These are phyloP conservation scores for Protosalanx chinensis DNA, from an alignment of 2,797 vertebrate species.

Conservation along the genomic window DNA sequence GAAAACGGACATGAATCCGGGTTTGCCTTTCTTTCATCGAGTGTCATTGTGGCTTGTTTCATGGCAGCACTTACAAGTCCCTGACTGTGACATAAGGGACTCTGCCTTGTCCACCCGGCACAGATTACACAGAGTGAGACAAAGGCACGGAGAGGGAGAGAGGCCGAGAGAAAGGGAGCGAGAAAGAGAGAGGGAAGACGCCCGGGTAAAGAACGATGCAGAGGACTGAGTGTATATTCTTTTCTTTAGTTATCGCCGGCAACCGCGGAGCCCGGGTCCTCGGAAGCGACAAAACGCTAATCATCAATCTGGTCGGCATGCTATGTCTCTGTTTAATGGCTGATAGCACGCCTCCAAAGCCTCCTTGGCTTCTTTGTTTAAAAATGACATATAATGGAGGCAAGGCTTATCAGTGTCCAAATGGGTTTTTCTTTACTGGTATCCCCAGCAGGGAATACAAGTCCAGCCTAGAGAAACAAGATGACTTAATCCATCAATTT, in stretches of 20 bases:
- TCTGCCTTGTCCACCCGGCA: conserved; percentile 73
- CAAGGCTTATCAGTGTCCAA: conserved; percentile 91
- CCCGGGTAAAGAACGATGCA: conserved; percentile 42
- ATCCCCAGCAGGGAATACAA: conserved; percentile 50
- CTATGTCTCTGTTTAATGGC: conserved; percentile 93
- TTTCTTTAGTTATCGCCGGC: conserved; percentile 75
- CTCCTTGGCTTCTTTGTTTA: conserved; percentile 90
- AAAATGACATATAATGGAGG: conserved; percentile 95
- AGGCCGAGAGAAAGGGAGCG: conserved; percentile 50
- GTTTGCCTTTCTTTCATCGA: conserved; percentile 64
- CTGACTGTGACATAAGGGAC: conserved; percentile 74
- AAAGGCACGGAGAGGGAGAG: conserved; percentile 70
- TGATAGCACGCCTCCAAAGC: conserved; percentile 93
- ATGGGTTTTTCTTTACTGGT: conserved; percentile 79
- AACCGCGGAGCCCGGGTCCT: conserved; percentile 75
- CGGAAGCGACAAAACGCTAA: conserved; percentile 80
- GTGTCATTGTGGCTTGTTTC: conserved; percentile 71
- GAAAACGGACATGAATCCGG: conserved; percentile 66
- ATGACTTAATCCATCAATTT: conserved; percentile 98
- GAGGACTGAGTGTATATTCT: conserved; percentile 24
- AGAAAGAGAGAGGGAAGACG: conserved; percentile 12
- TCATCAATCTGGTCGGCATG: conserved; percentile 90
- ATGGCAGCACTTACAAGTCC: conserved; percentile 70
- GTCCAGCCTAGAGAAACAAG: conserved; percentile 60
- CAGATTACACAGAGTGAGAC: conserved; percentile 79